Percentiles rank a stretch among this genome's conserved stretches.
phyloP scores from a whole-genome alignment of 2,888 invertebrate genomes.

The Schizotus pectinicornis region DNA sequence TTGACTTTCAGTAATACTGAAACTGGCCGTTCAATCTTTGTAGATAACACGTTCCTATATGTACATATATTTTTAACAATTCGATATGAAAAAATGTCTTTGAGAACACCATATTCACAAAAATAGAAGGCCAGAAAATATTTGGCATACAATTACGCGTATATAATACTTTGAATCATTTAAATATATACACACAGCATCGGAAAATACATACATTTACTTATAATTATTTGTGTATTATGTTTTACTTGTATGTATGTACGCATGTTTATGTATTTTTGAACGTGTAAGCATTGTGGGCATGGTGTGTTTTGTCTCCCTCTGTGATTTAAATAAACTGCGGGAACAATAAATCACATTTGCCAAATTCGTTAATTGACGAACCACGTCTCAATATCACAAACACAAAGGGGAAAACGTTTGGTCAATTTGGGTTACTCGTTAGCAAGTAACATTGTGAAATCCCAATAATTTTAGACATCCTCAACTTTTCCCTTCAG shows the following conservation, averaged over 20 bases:
- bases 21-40: constrained; percentile 49
- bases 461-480: background rate
- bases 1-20: constrained; percentile 57
- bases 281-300: constrained; percentile 59
- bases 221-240: constrained; percentile 46
- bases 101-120: constrained; percentile 43
- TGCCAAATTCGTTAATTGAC: background rate
- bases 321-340: constrained; percentile 37
- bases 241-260: constrained; percentile 43
- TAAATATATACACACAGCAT: constrained; percentile 55
- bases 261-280: constrained; percentile 57
- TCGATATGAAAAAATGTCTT: constrained; percentile 34
- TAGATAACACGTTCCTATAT: constrained; percentile 38
- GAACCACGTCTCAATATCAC: constrained; percentile 3
- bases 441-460: background rate
- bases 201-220: constrained; percentile 60
- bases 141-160: constrained; percentile 58
- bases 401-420: constrained; percentile 11
- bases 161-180: constrained; percentile 54
- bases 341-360: background rate
- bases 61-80: constrained; percentile 25
- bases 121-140: constrained; percentile 51
- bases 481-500: too few species aligned
- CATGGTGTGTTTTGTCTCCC: constrained; percentile 49
- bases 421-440: background rate